Base-by-base conservation (phyloP, 2,888 invertebrate species). In the Megaustenia siamemsis region DNA sequence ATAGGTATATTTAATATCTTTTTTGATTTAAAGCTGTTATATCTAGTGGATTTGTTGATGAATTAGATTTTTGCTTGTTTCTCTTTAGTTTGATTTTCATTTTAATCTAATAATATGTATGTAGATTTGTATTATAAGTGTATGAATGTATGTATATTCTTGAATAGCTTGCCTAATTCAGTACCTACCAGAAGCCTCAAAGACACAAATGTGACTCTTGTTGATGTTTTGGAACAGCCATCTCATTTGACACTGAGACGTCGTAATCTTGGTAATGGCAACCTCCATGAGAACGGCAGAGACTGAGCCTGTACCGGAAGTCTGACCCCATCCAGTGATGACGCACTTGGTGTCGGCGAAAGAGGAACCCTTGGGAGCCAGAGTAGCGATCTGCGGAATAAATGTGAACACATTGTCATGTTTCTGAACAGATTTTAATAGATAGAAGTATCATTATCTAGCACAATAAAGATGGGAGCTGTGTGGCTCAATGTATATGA, bases 241-340 rank as follows among this genome's bases (percentile, higher is more conserved):
- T 53, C 53, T 53, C n/a, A 6, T 1, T 10, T 40, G 38, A 40
- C 82, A 82, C n/a, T 49, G 40, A 8, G n/a, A 4, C 0, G 53
- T 82, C 15, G 73, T 60, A 60, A 82, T 82, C 73, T 82, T 73
- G n/a, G 82, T 71, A 12, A 82, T 82, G 3, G 28, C 32, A 43
- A 73, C 82, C 73, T 82, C 71, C 53, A 53, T 1, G 60, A 82
- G 73, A 8, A 0, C 0, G 18, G 32, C 24, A 21, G 82, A 28
- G 0, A 18, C 53, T 5, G 40, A 24, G 4, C 73, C 73, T 60
- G 38, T 12, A 4, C 69, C 80, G n/a, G 28, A 24, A 0, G 82
- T 82, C 24, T 40, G 53, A 38, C 82, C 82, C 82, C 82, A 82
- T 21, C 82, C 82, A 18, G 82, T 73, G 82, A 82, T 82, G 40